Percentiles rank a stretch among this genome's conserved stretches.
Evolutionary conservation across 2,888 invertebrate species (phyloP).

Genomic region (Drosophila falleni): DNA sequence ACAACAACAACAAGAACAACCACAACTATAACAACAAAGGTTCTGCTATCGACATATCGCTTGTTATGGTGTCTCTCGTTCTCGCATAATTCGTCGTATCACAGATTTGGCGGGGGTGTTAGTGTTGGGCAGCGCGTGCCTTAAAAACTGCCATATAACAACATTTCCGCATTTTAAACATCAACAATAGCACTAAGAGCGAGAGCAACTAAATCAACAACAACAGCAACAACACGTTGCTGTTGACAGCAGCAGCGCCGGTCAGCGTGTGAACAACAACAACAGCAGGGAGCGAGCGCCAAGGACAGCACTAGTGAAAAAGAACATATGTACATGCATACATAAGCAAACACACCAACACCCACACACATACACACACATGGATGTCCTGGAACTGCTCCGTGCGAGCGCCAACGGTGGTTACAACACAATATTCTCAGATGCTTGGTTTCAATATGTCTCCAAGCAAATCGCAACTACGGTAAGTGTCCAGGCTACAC

Average conservation of each 20-base stretch:
- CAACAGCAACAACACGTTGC: constrained; percentile 22
- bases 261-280: constrained; percentile 30
- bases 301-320: constrained; percentile 36
- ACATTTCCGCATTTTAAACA: constrained; percentile 51
- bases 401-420: constrained; percentile 75
- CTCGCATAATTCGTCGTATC: background rate
- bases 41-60: background rate
- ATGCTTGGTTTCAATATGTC: constrained; percentile 86
- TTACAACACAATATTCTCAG: constrained; percentile 78
- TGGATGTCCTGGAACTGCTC: constrained; percentile 71
- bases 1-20: constrained; percentile 1
- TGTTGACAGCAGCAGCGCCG: background rate
- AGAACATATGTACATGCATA: constrained; percentile 20
- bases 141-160: constrained; percentile 32
- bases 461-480: constrained; percentile 86
- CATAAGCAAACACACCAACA: constrained; percentile 12
- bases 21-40: constrained; percentile 8
- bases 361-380: constrained; percentile 27
- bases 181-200: constrained; percentile 25
- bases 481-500: constrained; percentile 83
- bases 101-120: constrained; percentile 9
- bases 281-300: constrained; percentile 9
- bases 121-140: constrained; percentile 39
- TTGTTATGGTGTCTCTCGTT: constrained; percentile 7
- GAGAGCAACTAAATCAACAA: constrained; percentile 25